phyloP scores from a whole-genome alignment of 2,888 invertebrate species.

The Metacarcinus magister region DNA sequence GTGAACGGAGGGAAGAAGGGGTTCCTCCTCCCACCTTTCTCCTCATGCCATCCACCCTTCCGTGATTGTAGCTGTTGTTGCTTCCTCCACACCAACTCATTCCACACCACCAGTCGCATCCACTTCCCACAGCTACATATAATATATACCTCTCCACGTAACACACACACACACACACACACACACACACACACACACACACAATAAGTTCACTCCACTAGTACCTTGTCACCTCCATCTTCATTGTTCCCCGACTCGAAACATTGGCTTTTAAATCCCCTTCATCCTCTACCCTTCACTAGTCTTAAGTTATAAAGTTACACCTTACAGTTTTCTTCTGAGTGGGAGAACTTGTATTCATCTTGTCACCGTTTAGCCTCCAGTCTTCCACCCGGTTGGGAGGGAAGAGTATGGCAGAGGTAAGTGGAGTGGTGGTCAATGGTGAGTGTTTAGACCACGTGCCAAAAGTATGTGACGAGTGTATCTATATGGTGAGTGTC shows the following conservation, averaged over 20 bases:
- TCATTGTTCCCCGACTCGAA: not conserved
- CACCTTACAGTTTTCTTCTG: not conserved
- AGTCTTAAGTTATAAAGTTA: not conserved
- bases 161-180: not conserved
- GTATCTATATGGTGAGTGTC: not conserved
- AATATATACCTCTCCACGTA: not conserved
- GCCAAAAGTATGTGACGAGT: not conserved
- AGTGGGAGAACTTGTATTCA: not conserved
- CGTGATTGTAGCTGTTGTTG: not conserved
- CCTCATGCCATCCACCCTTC: constrained; percentile 15
- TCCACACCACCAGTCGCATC: not conserved
- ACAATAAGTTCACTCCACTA: not conserved
- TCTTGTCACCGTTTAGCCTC: not conserved
- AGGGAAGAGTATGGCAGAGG: not conserved
- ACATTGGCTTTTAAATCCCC: not conserved
- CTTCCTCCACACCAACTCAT: not conserved
- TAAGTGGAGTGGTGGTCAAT: not conserved
- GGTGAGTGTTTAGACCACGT: not conserved
- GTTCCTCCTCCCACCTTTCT: not conserved
- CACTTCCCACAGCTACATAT: not conserved
- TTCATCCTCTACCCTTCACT: not conserved
- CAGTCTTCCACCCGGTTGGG: not conserved
- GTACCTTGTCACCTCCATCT: not conserved
- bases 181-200: too few relatives aligned
- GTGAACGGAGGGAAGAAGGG: not conserved